Percentiles rank a stretch among this genome's conserved stretches.
Conservation (phyloP, 2,113 vertebrate genomes). For the Planiliza haematocheilus region DNA sequence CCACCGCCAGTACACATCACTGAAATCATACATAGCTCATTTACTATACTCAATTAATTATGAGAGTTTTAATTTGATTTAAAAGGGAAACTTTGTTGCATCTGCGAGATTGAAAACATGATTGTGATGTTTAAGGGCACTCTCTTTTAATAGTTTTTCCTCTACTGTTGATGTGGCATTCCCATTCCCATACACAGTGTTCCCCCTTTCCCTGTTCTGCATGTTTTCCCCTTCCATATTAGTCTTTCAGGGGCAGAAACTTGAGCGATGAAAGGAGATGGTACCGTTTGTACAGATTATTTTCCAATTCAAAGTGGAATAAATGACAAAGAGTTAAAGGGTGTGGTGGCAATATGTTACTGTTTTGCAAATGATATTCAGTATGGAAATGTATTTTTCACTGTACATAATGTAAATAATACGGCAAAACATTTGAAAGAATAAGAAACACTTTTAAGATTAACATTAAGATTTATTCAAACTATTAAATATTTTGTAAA, state of each 20-base stretch:
- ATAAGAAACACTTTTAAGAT: constrained; percentile 73
- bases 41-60: neutral
- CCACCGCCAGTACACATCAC: no score
- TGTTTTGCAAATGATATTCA: constrained; percentile 67
- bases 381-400: constrained; percentile 66
- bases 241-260: constrained; percentile 54
- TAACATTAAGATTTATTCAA: constrained; percentile 71
- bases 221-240: constrained; percentile 58
- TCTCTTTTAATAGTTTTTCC: constrained; percentile 57
- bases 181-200: constrained; percentile 61
- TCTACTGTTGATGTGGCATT: constrained; percentile 49
- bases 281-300: constrained; percentile 56
- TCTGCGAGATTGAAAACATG: constrained; percentile 41
- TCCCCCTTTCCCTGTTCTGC: constrained; percentile 65
- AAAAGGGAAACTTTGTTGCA: constrained; percentile 8
- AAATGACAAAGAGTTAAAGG: constrained; percentile 43
- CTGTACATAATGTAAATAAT: constrained; percentile 77
- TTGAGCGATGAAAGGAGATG: constrained; percentile 35
- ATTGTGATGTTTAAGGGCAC: constrained; percentile 21
- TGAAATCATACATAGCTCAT: neutral
- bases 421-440: constrained; percentile 67
- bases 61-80: neutral
- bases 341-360: constrained; percentile 44
- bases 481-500: constrained; percentile 79
- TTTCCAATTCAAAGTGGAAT: constrained; percentile 41